Evolutionary conservation across 2,888 invertebrate species (phyloP), one percentile per base, ranked within the genome.

Genomic region (Harpalus rubripes): DNA sequence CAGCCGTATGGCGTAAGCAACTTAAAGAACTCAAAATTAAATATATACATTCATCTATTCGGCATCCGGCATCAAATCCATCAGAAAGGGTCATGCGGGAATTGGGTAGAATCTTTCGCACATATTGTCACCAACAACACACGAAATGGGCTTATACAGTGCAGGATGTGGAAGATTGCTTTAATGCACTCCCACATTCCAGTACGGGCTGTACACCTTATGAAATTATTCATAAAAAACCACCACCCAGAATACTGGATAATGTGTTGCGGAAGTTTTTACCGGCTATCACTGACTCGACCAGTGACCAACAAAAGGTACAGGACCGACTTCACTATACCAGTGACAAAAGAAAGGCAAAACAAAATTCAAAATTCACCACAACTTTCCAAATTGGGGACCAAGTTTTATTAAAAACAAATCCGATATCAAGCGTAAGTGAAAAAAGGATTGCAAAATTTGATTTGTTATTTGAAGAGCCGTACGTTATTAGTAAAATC

Each of bases 171-270:
- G 65, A 65, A 22, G 65, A 41, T 52, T 84, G 84, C 22, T 39
- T 84, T 12, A 84, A 84, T 22, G 10, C 22, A 1, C n/a, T 56
- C 4, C 15, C 41, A 15, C 84, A 84, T 78, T 56, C 56, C 0
- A 84, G 84, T 15, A 84, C 84, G n/a, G 84, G 84, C 12, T 79
- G 58, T 56, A 79, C 78, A 5, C 84, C 84, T 1, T 65, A n/a
- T 16, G 58, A 59, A 15, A 59, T 59, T 0, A n/a, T 15, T n/a
- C 58, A 59, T 1, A n/a, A 15, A n/a, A 59, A 59, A 16, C n/a
- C 58, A 15, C 15, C 58, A 16, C 1, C 16, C 0, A 59, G 58
- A 59, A 7, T 59, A 5, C 16, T 59, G 15, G 58, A 59, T 5
- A 6, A 5, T 32, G 5, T 32, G 1, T 32, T 32, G 32, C 32